Percentiles rank a stretch among this genome's conserved stretches.
Evolutionary conservation across 2,888 invertebrate genomes (phyloP).

Genomic region (Dolomedes plantarius): DNA sequence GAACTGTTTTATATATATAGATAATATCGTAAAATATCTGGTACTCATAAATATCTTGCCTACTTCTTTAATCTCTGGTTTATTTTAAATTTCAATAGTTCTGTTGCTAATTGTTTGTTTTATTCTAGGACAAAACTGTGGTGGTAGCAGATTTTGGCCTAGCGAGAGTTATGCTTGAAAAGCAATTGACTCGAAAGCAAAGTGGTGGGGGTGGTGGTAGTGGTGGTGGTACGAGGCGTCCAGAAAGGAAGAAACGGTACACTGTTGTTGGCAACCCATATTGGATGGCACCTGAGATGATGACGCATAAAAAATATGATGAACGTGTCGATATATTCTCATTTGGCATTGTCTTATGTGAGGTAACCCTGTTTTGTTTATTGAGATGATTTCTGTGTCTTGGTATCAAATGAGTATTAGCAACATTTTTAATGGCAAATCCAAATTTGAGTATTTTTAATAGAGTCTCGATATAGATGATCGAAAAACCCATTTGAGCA

Average conservation of each 20-base stretch:
- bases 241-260: slow-evolving; percentile 89
- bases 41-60: no score
- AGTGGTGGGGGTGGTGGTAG: slow-evolving; percentile 75
- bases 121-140: slow-evolving; percentile 87
- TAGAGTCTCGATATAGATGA: no score
- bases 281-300: slow-evolving; percentile 99
- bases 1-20: no score
- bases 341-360: slow-evolving; percentile 95
- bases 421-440: no score
- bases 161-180: slow-evolving; percentile 81
- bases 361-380: no score
- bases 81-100: no score
- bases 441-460: no score
- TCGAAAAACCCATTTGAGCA: no score
- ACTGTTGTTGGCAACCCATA: slow-evolving; percentile 98
- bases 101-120: no score
- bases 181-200: slow-evolving; percentile 65
- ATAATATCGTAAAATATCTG: no score
- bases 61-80: no score
- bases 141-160: slow-evolving; percentile 98
- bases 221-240: slow-evolving; percentile 79
- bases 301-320: slow-evolving; percentile 96
- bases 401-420: no score
- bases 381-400: not conserved
- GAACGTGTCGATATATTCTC: slow-evolving; percentile 98